Conservation (phyloP, 2,888 invertebrate genomes). For the Amorpha juglandis region DNA sequence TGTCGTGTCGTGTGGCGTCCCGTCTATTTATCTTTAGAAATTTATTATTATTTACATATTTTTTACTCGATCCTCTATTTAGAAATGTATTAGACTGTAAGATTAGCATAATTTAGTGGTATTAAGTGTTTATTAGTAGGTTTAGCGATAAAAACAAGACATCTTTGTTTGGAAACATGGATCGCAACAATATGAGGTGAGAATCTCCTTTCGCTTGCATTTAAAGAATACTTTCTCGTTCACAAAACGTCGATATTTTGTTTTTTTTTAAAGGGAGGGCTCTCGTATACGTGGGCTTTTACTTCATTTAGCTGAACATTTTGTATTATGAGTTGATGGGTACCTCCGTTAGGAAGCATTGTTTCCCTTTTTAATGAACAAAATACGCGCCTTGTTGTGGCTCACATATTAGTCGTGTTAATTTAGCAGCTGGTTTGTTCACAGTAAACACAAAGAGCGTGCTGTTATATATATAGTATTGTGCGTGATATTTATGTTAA, state of each 20-base stretch:
- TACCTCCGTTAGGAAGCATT: background rate
- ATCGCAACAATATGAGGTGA: conserved; percentile 80
- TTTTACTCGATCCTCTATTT: conserved; percentile 60
- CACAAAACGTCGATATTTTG: conserved; percentile 30
- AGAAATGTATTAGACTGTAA: conserved; percentile 60
- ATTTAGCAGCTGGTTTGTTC: conserved; percentile 17
- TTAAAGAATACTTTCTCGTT: conserved; percentile 24
- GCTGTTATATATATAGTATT: conserved; percentile 27
- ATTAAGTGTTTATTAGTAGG: conserved; percentile 42
- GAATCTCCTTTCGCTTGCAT: conserved; percentile 38
- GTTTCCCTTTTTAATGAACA: background rate
- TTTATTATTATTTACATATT: conserved; percentile 63
- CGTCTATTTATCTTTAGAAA: conserved; percentile 68
- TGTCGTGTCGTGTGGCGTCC: conserved; percentile 69
- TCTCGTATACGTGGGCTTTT: background rate
- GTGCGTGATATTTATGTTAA: conserved; percentile 46
- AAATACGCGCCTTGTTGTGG: background rate
- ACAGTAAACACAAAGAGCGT: conserved; percentile 21
- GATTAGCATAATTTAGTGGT: conserved; percentile 49
- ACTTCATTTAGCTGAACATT: background rate
- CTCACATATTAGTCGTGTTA: background rate
- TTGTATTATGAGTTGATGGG: background rate
- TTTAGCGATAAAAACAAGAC: conserved; percentile 28
- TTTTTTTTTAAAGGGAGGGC: conserved; percentile 37
- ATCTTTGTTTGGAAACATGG: conserved; percentile 60